phyloP scores from a whole-genome alignment of 1,140 invertebrate species.

The Oedothorax gibbosus region DNA sequence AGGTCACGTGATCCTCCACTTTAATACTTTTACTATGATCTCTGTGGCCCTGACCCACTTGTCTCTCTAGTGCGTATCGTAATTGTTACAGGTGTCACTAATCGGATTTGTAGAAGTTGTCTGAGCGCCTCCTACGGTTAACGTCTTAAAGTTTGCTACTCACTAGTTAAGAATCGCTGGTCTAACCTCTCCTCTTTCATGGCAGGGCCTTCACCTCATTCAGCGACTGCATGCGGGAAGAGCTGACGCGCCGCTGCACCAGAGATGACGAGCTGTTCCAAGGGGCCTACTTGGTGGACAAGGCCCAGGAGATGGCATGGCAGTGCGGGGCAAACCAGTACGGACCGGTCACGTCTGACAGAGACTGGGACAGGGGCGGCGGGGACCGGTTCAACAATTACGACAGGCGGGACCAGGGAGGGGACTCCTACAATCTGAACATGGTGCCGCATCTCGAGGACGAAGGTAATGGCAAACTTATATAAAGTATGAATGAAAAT shows the following conservation, averaged over 20 bases:
- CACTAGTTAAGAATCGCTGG: not conserved
- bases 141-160: not conserved
- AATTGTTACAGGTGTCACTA: no score
- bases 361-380: not conserved
- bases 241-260: conserved; percentile 48
- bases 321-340: conserved; percentile 29
- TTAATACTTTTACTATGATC: no score
- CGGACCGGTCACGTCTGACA: not conserved
- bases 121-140: no score
- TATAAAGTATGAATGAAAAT: no score
- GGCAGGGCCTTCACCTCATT: conserved; percentile 45
- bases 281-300: conserved; percentile 56
- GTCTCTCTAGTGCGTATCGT: no score
- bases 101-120: no score
- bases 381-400: not conserved
- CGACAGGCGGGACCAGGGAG: not conserved
- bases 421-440: not conserved
- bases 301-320: conserved; percentile 60
- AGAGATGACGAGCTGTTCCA: conserved; percentile 57
- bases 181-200: not conserved
- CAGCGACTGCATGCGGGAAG: conserved; percentile 53
- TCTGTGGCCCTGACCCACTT: no score
- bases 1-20: no score
- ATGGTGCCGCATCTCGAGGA: conserved; percentile 32
- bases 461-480: no score